A percentile compares a stretch with the other conserved stretches of the same genome.
These are phyloP conservation scores for Etheostoma perlongum DNA, from an alignment of 2,797 vertebrate species.

Conservation along the genomic window DNA sequence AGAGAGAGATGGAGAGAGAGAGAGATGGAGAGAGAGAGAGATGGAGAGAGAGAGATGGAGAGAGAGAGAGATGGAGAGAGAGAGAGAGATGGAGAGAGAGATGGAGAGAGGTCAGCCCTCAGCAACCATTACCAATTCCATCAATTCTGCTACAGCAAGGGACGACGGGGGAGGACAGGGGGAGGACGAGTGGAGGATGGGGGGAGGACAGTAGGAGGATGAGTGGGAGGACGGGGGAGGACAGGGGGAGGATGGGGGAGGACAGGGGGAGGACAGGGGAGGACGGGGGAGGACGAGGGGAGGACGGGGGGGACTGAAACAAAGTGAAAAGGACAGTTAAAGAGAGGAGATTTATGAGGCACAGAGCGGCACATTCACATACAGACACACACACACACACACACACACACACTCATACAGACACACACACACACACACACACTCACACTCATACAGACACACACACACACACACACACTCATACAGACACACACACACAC, in stretches of 20 bases:
- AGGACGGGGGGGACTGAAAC: slow-evolving; percentile 18
- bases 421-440: slow-evolving; percentile 12
- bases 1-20: too few relatives aligned
- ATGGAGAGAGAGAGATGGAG: too few relatives aligned
- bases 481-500: not conserved
- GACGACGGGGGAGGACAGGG: not conserved
- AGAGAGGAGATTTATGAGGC: slow-evolving; percentile 34
- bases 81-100: too few relatives aligned
- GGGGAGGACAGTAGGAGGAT: not conserved
- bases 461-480: not conserved
- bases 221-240: too few relatives aligned
- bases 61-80: too few relatives aligned
- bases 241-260: too few relatives aligned
- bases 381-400: slow-evolving; percentile 1
- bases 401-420: slow-evolving; percentile 3
- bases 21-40: too few relatives aligned
- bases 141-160: slow-evolving; percentile 56
- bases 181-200: too few relatives aligned
- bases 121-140: slow-evolving; percentile 67
- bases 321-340: slow-evolving; percentile 61
- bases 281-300: too few relatives aligned
- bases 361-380: not conserved
- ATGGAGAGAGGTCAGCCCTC: too few relatives aligned
- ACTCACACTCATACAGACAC: slow-evolving; percentile 1
- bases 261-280: too few relatives aligned